Evolutionary conservation across 2,113 vertebrate genomes (phyloP).

Genomic region (Rhinopithecus roxellana): DNA sequence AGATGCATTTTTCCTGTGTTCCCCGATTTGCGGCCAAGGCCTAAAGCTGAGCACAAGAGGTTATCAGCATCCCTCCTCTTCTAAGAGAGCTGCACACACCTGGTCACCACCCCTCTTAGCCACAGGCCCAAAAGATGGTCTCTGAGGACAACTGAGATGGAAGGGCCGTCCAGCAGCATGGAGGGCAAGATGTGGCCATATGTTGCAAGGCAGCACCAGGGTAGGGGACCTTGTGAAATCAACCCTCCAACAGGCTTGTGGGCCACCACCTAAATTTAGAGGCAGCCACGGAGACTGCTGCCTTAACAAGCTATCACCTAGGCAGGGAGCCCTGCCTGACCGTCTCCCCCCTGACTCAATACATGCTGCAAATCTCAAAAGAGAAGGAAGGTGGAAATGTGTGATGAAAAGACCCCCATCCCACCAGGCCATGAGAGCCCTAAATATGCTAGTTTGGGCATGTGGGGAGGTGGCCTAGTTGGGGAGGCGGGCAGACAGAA

Average conservation of each 20-base stretch:
- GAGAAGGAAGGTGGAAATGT: neutral
- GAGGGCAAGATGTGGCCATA: neutral
- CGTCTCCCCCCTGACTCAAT: neutral
- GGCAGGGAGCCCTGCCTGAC: neutral
- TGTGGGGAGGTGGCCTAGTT: neutral
- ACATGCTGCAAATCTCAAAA: neutral
- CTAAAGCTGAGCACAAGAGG: neutral
- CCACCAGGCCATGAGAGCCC: neutral
- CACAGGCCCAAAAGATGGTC: neutral
- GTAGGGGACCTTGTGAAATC: neutral
- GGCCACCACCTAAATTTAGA: neutral
- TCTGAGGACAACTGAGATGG: neutral
- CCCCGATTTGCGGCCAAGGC: neutral
- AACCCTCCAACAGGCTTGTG: neutral
- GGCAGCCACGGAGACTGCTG: neutral
- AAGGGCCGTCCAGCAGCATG: neutral
- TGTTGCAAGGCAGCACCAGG: neutral
- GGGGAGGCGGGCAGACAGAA: fast-evolving
- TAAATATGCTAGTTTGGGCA: neutral
- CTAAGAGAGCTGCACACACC: neutral
- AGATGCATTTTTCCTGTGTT: neutral
- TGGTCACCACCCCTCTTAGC: fast-evolving
- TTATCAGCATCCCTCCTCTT: neutral
- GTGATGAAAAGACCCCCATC: neutral
- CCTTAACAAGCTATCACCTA: neutral